phyloP scores from a whole-genome alignment of 92 coral and sea anemone species.

The Muricea muricata region DNA sequence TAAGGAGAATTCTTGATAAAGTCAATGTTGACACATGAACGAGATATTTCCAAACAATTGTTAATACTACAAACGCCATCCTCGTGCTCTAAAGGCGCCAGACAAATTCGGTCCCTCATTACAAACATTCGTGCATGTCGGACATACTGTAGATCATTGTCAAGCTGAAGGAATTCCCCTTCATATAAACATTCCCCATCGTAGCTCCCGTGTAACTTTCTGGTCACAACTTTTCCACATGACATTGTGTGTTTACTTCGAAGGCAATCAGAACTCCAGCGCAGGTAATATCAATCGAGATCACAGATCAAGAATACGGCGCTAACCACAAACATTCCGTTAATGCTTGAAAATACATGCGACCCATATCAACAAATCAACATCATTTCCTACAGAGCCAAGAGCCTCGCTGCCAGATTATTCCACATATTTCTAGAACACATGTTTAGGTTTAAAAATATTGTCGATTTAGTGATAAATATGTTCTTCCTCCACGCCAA shows the following conservation, averaged over 20 bases:
- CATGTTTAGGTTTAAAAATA: slow-evolving; percentile 5
- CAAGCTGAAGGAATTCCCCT: slow-evolving; percentile 86
- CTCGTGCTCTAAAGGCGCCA: slow-evolving; percentile 66
- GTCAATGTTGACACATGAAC: slow-evolving; percentile 73
- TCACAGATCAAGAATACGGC: slow-evolving; percentile 31
- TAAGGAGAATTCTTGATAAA: slow-evolving; percentile 76
- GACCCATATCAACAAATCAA: neutral
- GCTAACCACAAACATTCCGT: slow-evolving; percentile 24
- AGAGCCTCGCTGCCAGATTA: neutral
- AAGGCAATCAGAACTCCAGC: neutral
- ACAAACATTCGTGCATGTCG: slow-evolving; percentile 83
- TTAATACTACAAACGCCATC: slow-evolving; percentile 68
- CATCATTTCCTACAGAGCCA: neutral
- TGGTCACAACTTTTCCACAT: slow-evolving; percentile 16
- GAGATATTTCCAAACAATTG: slow-evolving; percentile 48
- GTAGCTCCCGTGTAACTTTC: neutral
- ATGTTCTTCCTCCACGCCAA: slow-evolving; percentile 11
- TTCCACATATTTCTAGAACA: neutral
- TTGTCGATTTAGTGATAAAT: neutral
- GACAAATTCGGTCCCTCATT: slow-evolving; percentile 80
- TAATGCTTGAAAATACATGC: neutral
- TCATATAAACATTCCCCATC: slow-evolving; percentile 65
- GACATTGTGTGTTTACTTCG: slow-evolving; percentile 17
- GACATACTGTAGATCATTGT: slow-evolving; percentile 73
- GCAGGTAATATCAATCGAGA: neutral